Percentiles rank a stretch among this genome's conserved stretches.
phyloP scores from a whole-genome alignment of 2,888 invertebrate genomes.

The Eumerus sabulonum region DNA sequence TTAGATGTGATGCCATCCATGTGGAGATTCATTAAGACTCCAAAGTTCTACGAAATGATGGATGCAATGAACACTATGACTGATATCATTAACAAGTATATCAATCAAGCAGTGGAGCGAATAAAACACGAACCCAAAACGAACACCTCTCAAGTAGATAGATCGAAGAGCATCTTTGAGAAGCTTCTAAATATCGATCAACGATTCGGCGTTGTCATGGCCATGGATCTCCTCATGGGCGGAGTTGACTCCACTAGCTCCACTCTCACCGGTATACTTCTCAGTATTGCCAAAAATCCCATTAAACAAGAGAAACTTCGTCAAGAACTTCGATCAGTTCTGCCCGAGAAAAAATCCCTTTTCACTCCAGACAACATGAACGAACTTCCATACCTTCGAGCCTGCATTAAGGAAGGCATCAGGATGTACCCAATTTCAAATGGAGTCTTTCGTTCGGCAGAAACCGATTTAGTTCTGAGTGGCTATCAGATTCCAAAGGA shows the following conservation, averaged over 20 bases:
- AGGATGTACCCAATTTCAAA: conserved; percentile 82
- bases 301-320: conserved; percentile 83
- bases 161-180: conserved; percentile 79
- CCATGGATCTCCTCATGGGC: conserved; percentile 81
- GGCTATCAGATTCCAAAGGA: conserved; percentile 83
- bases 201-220: conserved; percentile 80
- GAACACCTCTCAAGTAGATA: conserved; percentile 52
- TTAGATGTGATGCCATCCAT: conserved; percentile 75
- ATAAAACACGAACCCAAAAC: conserved; percentile 58
- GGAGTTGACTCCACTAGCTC: conserved; percentile 81
- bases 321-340: conserved; percentile 80
- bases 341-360: conserved; percentile 77
- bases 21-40: conserved; percentile 74
- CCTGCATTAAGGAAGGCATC: conserved; percentile 86
- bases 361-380: conserved; percentile 79
- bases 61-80: conserved; percentile 69
- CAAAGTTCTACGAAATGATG: conserved; percentile 72
- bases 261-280: conserved; percentile 80
- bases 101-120: conserved; percentile 73
- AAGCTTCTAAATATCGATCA: conserved; percentile 80
- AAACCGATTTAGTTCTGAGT: conserved; percentile 81
- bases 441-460: conserved; percentile 81
- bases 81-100: conserved; percentile 72
- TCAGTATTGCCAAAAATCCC: conserved; percentile 82
- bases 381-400: conserved; percentile 82